A percentile compares a stretch with the other conserved stretches of the same genome.
Evolutionary conservation across 2,113 vertebrate species (phyloP).

Genomic region (Pelusios castaneus): DNA sequence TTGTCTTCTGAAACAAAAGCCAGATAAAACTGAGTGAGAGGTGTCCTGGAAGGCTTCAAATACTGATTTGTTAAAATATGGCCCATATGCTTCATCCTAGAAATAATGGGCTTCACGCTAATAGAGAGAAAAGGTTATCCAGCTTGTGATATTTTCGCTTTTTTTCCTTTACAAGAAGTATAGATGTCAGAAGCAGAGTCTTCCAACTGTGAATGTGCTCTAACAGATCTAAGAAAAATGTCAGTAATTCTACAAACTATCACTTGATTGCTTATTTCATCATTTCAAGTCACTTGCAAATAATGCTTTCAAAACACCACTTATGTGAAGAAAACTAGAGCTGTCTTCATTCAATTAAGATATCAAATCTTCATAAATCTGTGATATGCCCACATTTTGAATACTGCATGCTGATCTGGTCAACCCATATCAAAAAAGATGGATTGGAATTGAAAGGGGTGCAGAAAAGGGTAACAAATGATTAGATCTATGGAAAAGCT

Average conservation of each 20-base stretch:
- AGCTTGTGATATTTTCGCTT: not conserved
- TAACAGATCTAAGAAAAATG: slow-evolving; percentile 9
- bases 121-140: not conserved
- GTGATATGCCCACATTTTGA: no score
- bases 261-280: not conserved
- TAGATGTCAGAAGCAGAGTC: not conserved
- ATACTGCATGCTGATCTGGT: no score
- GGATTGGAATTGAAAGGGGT: no score
- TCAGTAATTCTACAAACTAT: not conserved
- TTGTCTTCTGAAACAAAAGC: not conserved
- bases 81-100: not conserved
- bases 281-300: not conserved
- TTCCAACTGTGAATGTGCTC: not conserved
- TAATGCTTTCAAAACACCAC: not conserved
- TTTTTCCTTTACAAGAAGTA: slow-evolving; percentile 6
- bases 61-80: not conserved
- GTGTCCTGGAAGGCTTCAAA: not conserved
- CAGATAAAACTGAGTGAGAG: not conserved
- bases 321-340: not conserved
- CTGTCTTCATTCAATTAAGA: not conserved
- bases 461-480: no score
- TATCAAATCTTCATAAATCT: not conserved
- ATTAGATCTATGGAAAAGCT: no score
- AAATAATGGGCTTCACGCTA: not conserved
- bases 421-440: no score